Conservation (phyloP, 1,140 invertebrate species). For the Trichogramma pretiosum region DNA sequence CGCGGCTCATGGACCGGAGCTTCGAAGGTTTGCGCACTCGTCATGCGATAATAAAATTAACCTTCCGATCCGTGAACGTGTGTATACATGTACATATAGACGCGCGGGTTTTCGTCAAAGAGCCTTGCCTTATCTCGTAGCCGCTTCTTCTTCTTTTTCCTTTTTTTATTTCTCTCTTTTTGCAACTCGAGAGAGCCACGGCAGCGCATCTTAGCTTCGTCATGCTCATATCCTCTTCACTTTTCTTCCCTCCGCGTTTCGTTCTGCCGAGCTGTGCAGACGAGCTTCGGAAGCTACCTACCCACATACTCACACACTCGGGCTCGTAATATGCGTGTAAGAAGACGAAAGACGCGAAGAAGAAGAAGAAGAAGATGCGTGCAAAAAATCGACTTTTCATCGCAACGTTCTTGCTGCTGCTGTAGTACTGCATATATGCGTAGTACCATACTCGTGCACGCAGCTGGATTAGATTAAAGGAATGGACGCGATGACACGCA, state of each 20-base stretch:
- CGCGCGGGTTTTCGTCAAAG: background rate
- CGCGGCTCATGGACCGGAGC: too few species aligned
- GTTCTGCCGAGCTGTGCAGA: too few species aligned
- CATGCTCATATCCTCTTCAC: too few species aligned
- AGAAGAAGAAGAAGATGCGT: background rate
- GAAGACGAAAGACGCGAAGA: background rate
- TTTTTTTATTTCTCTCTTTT: background rate
- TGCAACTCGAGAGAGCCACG: background rate
- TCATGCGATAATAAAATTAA: constrained; percentile 19
- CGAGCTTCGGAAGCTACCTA: too few species aligned
- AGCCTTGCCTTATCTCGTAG: constrained; percentile 6
- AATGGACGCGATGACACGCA: constrained; percentile 9
- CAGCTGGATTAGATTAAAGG: constrained; percentile 7
- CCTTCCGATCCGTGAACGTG: background rate
- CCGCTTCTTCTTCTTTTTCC: background rate
- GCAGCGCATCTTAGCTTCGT: background rate
- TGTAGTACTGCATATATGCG: too few species aligned
- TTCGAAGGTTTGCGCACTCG: too few species aligned
- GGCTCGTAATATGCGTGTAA: too few species aligned
- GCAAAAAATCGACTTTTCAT: constrained; percentile 1
- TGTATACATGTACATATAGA: background rate
- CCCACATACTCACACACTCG: too few species aligned
- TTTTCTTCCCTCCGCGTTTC: too few species aligned
- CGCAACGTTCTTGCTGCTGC: too few species aligned
- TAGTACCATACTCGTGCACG: background rate